Evolutionary conservation across 2,797 vertebrate genomes (phyloP).

Genomic region (Vespertilio murinus): DNA sequence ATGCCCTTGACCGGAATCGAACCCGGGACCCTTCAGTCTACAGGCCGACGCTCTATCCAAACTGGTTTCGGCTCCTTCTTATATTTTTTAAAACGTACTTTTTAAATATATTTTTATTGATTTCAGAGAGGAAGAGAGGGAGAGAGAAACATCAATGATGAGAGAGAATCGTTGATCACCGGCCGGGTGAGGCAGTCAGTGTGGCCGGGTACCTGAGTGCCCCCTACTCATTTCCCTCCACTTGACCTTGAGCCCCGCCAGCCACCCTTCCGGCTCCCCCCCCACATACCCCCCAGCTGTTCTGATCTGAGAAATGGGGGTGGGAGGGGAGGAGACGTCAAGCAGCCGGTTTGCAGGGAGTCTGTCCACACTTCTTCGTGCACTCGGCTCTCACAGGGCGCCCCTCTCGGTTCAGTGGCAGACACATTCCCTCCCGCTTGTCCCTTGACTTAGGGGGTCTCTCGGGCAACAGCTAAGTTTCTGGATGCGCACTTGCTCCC

Average conservation of each 20-base stretch:
- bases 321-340: too few species aligned
- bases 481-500: neutral
- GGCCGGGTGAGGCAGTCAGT: neutral
- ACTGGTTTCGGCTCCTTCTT: too few species aligned
- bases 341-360: neutral
- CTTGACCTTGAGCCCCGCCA: neutral
- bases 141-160: too few species aligned
- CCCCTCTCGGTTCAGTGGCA: neutral
- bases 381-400: neutral
- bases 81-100: too few species aligned
- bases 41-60: too few species aligned
- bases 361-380: neutral
- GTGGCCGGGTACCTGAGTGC: rapidly evolving
- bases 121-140: too few species aligned
- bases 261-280: neutral
- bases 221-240: neutral
- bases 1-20: too few species aligned
- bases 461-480: neutral
- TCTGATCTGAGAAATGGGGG: neutral
- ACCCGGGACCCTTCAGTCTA: too few species aligned
- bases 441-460: neutral
- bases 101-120: too few species aligned
- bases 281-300: too few species aligned
- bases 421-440: neutral
- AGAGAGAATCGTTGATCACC: neutral